Base-by-base conservation (phyloP, 2,888 invertebrate genomes). In the Dicyrtoma fusca region DNA sequence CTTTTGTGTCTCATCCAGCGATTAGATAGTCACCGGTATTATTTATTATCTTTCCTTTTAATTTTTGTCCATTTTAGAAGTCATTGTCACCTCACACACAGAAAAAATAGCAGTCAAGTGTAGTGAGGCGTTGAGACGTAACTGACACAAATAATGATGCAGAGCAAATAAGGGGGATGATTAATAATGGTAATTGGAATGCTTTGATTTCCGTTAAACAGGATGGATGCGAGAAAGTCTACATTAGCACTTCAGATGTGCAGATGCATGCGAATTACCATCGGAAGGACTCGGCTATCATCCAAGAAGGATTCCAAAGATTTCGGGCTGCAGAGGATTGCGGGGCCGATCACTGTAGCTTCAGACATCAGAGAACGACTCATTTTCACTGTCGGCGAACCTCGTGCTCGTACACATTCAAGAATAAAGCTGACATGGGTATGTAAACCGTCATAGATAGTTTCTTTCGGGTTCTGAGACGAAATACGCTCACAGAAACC, bases 371-470 rank as follows among this genome's bases (percentile, higher is more conserved):
- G 84, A 87, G 95, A 81, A 98, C 97, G 69, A 98, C 98, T 8
- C 98, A 98, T 83, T 98, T 98, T 85, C 98, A 98, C 83, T 98
- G 98, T 84, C 87, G 95, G 76, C 87, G 97, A 81, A 87, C 91
- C 69, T 92, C 92, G 13, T 98, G 98, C 85, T 91, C 91, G 79
- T 97, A 92, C 83, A 97, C 97, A 0, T 98, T 98, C 85, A 98
- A 98, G 86, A 97, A 98, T 84, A 98, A 98, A 84, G 96, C 97
- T 81, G 98, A 98, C 85, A 98, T 98, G 97, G 97, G 97, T 97
- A 86, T 88, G 90, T 83, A 75, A 13, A 34, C 8, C 26, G 25
- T 34, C 55, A 55, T 55, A 25, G 13, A 21, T 55, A n/a, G n/a
- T 19, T 23, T 49, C 13, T 55, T 55, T 34, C 34, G 8, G 34